Conservation (phyloP, 2,888 invertebrate species). For the Acleris holmiana region DNA sequence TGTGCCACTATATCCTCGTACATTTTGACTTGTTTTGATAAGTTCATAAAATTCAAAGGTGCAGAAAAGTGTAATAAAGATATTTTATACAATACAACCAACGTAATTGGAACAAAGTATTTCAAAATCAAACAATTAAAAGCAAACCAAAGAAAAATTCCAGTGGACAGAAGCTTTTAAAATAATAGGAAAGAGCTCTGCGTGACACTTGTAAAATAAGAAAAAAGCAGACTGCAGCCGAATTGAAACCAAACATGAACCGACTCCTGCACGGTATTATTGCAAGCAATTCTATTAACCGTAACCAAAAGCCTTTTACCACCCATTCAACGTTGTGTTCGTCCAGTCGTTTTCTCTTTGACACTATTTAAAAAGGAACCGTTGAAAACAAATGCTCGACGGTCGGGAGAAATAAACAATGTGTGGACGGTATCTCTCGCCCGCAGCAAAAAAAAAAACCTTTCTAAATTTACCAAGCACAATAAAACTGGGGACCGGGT, state of each 20-base stretch:
- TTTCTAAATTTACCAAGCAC: conserved; percentile 58
- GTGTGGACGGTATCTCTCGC: conserved; percentile 56
- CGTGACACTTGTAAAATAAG: conserved; percentile 54
- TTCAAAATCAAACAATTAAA: conserved; percentile 1
- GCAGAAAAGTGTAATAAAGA: too few relatives aligned
- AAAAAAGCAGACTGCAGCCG: conserved; percentile 61
- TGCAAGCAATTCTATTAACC: conserved; percentile 61
- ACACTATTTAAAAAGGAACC: conserved; percentile 45
- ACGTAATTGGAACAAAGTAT: too few relatives aligned
- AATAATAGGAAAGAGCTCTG: conserved; percentile 58
- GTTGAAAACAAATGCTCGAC: conserved; percentile 55
- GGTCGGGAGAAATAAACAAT: conserved; percentile 58
- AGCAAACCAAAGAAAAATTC: conserved; percentile 43
- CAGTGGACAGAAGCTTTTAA: conserved; percentile 62
- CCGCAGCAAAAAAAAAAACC: conserved; percentile 56
- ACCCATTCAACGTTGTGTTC: conserved; percentile 49
- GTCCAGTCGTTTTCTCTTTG: conserved; percentile 42
- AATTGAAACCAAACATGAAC: conserved; percentile 57
- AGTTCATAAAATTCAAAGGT: too few relatives aligned
- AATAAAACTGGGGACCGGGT: conserved; percentile 63
- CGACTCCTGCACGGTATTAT: conserved; percentile 54
- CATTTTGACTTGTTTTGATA: too few relatives aligned
- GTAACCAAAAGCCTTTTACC: conserved; percentile 63
- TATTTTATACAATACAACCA: too few relatives aligned
- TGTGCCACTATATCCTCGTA: too few relatives aligned